phyloP scores from a whole-genome alignment of 2,797 vertebrate species.

The Toxotes lorentzi region DNA sequence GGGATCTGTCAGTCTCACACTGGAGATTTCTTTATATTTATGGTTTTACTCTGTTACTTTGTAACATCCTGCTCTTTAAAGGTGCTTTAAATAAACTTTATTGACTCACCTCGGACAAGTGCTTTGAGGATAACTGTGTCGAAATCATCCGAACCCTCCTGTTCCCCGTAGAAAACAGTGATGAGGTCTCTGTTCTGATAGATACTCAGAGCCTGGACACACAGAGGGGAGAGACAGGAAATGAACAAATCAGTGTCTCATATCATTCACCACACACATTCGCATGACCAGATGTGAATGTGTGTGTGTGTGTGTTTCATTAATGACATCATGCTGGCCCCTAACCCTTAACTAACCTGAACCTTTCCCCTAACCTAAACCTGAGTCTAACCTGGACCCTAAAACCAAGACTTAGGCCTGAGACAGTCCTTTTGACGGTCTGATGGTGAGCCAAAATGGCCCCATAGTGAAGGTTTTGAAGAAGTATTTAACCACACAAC shows the following conservation, averaged over 20 bases:
- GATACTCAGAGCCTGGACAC: conserved; percentile 85
- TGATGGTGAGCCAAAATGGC: too few species aligned
- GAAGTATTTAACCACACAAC: too few species aligned
- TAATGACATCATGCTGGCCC: too few species aligned
- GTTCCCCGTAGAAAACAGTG: conserved; percentile 82
- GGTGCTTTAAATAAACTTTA: background rate
- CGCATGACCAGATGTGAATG: too few species aligned
- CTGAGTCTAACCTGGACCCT: too few species aligned
- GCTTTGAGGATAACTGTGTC: conserved; percentile 90
- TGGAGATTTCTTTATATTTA: too few species aligned
- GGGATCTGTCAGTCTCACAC: background rate
- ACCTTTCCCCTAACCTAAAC: too few species aligned
- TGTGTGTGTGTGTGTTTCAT: too few species aligned
- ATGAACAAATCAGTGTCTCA: background rate
- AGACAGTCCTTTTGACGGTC: too few species aligned
- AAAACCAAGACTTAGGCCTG: too few species aligned
- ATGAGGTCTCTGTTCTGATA: conserved; percentile 86
- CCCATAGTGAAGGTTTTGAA: too few species aligned
- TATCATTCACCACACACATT: background rate
- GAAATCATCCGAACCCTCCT: conserved; percentile 89
- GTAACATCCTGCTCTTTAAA: conserved; percentile 54
- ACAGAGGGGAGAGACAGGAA: background rate
- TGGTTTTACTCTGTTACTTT: background rate
- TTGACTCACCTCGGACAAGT: conserved; percentile 86
- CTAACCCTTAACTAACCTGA: too few species aligned